Evolutionary conservation across 2,797 vertebrate genomes (phyloP).

Genomic region (Dendrocincla fuliginosa): DNA sequence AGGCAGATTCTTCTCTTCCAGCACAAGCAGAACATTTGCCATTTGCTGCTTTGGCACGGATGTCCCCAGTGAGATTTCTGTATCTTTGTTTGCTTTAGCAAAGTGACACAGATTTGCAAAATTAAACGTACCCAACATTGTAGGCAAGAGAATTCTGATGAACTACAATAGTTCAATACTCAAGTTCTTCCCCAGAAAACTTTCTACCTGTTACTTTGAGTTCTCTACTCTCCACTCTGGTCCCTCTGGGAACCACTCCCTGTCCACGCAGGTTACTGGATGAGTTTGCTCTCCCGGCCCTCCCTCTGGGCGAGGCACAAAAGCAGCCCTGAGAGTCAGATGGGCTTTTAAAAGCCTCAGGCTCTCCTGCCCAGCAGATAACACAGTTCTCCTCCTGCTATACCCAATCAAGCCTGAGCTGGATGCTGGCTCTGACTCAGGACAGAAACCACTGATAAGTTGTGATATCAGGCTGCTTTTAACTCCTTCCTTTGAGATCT

Average conservation of each 20-base stretch:
- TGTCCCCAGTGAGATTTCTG: background rate
- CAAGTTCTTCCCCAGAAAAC: background rate
- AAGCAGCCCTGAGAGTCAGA: background rate
- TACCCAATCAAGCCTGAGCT: background rate
- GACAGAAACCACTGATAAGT: background rate
- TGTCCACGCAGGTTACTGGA: background rate
- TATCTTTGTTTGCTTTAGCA: background rate
- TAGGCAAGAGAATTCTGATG: background rate
- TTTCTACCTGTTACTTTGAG: background rate
- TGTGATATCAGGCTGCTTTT: background rate
- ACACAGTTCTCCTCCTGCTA: background rate
- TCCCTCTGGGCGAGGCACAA: slow-evolving; percentile 20
- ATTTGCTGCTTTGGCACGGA: background rate
- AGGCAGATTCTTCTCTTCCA: background rate
- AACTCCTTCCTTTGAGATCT: background rate
- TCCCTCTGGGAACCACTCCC: slow-evolving; percentile 12
- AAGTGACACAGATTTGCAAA: background rate
- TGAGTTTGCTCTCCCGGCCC: background rate
- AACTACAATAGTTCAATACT: background rate
- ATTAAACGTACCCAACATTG: background rate
- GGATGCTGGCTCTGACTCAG: background rate
- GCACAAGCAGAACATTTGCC: background rate
- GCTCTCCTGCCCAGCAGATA: background rate
- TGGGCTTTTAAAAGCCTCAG: background rate
- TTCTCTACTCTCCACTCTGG: background rate